Conservation (phyloP, 2,888 invertebrate species). For the Mythimna loreyi region DNA sequence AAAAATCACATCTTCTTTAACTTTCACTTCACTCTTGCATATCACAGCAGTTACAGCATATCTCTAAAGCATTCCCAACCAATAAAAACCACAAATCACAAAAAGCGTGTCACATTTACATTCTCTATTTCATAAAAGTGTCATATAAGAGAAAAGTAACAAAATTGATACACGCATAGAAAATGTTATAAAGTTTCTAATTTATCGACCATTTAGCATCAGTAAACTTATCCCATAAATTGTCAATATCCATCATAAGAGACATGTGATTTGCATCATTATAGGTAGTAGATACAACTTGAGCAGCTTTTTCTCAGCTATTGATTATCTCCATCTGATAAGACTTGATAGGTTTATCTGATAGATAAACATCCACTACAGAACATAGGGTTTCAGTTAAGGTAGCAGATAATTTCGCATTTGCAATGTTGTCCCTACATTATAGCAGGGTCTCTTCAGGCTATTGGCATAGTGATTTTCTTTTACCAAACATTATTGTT, state of each 20-base stretch:
- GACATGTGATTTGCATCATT: conserved; percentile 25
- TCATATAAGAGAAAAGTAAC: conserved; percentile 13
- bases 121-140: conserved; percentile 8
- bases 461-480: neutral
- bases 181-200: conserved; percentile 36
- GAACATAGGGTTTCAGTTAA: conserved; percentile 19
- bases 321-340: conserved; percentile 33
- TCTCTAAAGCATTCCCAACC: too few relatives aligned
- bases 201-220: conserved; percentile 45
- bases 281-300: neutral
- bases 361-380: conserved; percentile 21
- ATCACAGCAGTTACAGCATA: neutral
- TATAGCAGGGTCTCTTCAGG: neutral
- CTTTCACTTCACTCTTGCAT: neutral
- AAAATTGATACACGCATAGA: conserved; percentile 7
- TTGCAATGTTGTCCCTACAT: conserved; percentile 17
- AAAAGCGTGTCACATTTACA: neutral
- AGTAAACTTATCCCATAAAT: conserved; percentile 26
- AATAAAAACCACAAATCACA: neutral
- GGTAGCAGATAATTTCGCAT: neutral
- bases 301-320: conserved; percentile 18
- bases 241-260: conserved; percentile 13
- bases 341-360: conserved; percentile 41
- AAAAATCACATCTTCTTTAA: neutral
- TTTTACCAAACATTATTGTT: too few relatives aligned